phyloP scores from a whole-genome alignment of 2,888 invertebrate genomes.

The Crioceris asparagi region DNA sequence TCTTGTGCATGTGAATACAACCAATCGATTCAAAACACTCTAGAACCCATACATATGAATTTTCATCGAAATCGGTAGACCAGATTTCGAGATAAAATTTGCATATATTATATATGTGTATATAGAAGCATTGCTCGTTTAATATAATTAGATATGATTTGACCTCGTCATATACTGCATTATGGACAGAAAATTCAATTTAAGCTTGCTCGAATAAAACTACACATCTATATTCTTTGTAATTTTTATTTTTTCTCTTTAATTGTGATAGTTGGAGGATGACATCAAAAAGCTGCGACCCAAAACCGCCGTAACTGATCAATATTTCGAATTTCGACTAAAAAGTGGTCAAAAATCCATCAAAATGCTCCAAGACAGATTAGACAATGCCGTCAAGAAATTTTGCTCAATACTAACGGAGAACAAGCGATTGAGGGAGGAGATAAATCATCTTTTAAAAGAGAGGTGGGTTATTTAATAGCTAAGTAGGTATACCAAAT shows the following conservation, averaged over 20 bases:
- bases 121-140: too few relatives aligned
- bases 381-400: slow-evolving; percentile 65
- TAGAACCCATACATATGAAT: too few relatives aligned
- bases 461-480: slow-evolving; percentile 54
- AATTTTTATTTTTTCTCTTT: background rate
- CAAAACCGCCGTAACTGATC: slow-evolving; percentile 38
- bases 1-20: too few relatives aligned
- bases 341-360: slow-evolving; percentile 44
- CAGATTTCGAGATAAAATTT: too few relatives aligned
- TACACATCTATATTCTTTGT: background rate
- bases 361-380: slow-evolving; percentile 59
- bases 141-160: too few relatives aligned
- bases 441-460: slow-evolving; percentile 71
- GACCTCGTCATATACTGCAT: too few relatives aligned
- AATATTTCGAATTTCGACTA: slow-evolving; percentile 40
- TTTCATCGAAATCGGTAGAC: too few relatives aligned
- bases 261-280: slow-evolving; percentile 33
- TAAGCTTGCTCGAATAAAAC: too few relatives aligned
- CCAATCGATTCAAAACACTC: too few relatives aligned
- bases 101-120: too few relatives aligned
- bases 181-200: too few relatives aligned
- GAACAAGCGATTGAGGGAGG: slow-evolving; percentile 60
- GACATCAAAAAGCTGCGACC: slow-evolving; percentile 36
- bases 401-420: slow-evolving; percentile 65
- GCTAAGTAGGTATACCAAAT: background rate